A percentile compares a stretch with the other conserved stretches of the same genome.
phyloP scores from a whole-genome alignment of 2,888 invertebrate genomes.

The Hymenopus coronatus region DNA sequence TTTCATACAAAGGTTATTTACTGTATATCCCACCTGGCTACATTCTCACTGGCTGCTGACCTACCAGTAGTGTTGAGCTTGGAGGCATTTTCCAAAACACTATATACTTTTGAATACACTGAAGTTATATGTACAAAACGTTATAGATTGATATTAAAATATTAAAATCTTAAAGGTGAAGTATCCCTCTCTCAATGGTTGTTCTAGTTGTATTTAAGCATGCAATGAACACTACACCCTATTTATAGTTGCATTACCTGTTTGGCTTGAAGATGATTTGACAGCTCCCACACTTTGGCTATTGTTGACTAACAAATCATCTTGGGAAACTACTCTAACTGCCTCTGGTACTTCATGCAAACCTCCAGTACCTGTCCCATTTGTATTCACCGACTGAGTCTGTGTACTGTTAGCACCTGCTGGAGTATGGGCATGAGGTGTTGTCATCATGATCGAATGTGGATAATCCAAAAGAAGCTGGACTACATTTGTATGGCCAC shows the following conservation, averaged over 20 bases:
- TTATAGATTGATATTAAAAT: too few relatives aligned
- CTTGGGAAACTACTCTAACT: conserved; percentile 49
- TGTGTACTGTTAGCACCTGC: conserved; percentile 4
- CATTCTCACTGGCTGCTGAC: too few relatives aligned
- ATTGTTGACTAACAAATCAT: conserved; percentile 42
- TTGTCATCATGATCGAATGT: conserved; percentile 72
- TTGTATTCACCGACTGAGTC: not conserved
- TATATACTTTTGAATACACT: too few relatives aligned
- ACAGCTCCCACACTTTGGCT: conserved; percentile 38
- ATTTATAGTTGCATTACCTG: not conserved
- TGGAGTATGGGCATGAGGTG: conserved; percentile 28
- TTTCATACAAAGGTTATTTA: too few relatives aligned
- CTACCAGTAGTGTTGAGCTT: too few relatives aligned
- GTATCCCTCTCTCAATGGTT: too few relatives aligned
- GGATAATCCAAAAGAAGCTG: conserved; percentile 93
- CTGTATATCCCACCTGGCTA: too few relatives aligned
- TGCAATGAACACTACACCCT: too few relatives aligned
- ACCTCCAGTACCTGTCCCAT: conserved; percentile 38
- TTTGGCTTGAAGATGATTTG: conserved; percentile 30
- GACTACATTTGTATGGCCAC: conserved; percentile 94
- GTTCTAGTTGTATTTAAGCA: too few relatives aligned
- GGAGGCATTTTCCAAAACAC: too few relatives aligned
- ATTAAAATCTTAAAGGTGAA: too few relatives aligned
- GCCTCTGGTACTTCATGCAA: conserved; percentile 61
- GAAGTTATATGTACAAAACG: too few relatives aligned